These are phyloP conservation scores for Sterna hirundo DNA, from an alignment of 2,113 vertebrate genomes.

Conservation along the genomic window DNA sequence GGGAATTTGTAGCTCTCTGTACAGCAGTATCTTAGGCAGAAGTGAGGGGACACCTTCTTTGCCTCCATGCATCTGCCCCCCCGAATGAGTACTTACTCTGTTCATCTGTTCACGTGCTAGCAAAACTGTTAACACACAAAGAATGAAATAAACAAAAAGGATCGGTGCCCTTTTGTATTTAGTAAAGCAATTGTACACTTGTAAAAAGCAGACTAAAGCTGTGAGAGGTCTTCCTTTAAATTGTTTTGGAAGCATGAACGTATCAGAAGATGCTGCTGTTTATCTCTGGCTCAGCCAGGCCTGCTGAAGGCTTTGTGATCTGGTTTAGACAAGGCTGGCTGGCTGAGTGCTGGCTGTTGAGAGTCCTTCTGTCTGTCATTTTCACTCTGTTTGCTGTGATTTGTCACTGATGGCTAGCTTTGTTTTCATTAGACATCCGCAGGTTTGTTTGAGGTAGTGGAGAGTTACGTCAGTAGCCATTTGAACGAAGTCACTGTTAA, in stretches of 20 bases:
- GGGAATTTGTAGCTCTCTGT: background rate
- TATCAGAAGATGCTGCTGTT: background rate
- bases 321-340: background rate
- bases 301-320: background rate
- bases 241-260: background rate
- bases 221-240: background rate
- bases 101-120: background rate
- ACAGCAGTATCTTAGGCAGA: background rate
- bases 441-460: background rate
- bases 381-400: background rate
- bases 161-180: background rate
- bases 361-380: background rate
- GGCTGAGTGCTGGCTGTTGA: background rate
- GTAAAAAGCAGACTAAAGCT: background rate
- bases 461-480: background rate
- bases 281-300: background rate
- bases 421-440: background rate
- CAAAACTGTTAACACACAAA: background rate
- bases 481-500: background rate
- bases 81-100: background rate
- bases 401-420: background rate
- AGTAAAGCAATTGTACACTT: background rate
- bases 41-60: background rate
- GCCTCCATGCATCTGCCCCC: background rate
- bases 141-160: background rate